phyloP scores from a whole-genome alignment of 2,888 invertebrate species.

The Capitulum mitella region DNA sequence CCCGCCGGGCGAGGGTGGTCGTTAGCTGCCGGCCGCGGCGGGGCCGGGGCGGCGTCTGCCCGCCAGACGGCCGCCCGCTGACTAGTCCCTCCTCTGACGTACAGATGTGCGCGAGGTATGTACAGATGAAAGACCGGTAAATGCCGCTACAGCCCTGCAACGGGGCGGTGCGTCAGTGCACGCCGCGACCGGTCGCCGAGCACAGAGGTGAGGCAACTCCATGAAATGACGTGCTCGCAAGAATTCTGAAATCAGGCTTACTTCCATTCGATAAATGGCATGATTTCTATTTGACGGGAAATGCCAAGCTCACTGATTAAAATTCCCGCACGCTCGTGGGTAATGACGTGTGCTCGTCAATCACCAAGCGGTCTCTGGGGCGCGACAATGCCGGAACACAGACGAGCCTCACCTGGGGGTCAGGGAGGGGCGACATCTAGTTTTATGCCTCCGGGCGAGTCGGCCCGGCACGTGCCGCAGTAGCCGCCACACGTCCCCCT shows the following conservation, averaged over 20 bases:
- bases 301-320: no score
- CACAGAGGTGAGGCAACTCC: no score
- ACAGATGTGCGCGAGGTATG: background rate
- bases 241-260: no score
- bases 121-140: slow-evolving; percentile 19
- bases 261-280: no score
- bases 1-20: background rate
- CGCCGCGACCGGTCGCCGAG: no score
- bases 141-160: background rate
- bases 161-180: background rate
- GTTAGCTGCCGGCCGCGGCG: slow-evolving; percentile 2
- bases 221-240: no score
- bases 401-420: slow-evolving; percentile 2
- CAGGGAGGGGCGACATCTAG: slow-evolving; percentile 39
- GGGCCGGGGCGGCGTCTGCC: background rate
- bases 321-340: no score
- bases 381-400: no score
- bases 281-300: no score
- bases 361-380: no score
- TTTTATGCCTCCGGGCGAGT: slow-evolving; percentile 38
- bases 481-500: slow-evolving; percentile 64
- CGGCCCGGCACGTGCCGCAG: slow-evolving; percentile 56
- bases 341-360: no score
- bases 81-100: background rate
- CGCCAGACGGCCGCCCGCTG: background rate